Base-by-base conservation (phyloP, 2,888 invertebrate genomes). In the Meiosimyza decipiens region DNA sequence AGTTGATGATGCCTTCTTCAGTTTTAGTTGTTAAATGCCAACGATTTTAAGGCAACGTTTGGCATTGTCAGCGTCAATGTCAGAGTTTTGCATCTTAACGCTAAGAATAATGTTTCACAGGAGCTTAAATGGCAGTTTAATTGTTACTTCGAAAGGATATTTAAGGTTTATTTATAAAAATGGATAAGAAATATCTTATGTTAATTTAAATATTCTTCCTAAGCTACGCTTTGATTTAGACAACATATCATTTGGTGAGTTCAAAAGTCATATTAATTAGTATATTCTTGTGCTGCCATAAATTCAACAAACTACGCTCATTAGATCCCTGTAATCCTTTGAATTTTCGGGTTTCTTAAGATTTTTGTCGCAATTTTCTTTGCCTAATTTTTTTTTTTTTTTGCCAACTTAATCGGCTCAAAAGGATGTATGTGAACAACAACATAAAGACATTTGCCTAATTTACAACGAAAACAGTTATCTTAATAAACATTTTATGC, bases 401-500 rank as follows among this genome's bases (percentile, higher is more conserved):
- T 50, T 65, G 13, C 73, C 73, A 75, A 74, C 74, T 73, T 77
- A 74, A 71, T 72, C 74, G 73, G 74, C 74, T 75, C 75, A 75
- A 73, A 77, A 71, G 73, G 49, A 60, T 47, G 11, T 60, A 63
- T n/a, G 6, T 40, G 2, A 22, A 22, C 13, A 59, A 18, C 13
- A 13, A 18, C 49, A 60, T 51, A 15, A 60, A 69, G 73, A 50
- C 75, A 76, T 77, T 77, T 72, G 76, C 55, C 76, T 77, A 76
- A 79, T 77, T 77, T 78, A 78, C 77, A 80, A 77, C 77, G 78
- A 78, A 79, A 80, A 74, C 77, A 79, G 79, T 81, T 81, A 81
- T 82, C 81, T 82, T 81, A 82, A 82, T 82, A 81, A 82, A 80
- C 78, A 82, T 82, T 82, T 82, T 82, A 82, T 82, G 82, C 77